A percentile compares a stretch with the other conserved stretches of the same genome.
Evolutionary conservation across 2,113 vertebrate species (phyloP).

Genomic region (Helogale parvula): DNA sequence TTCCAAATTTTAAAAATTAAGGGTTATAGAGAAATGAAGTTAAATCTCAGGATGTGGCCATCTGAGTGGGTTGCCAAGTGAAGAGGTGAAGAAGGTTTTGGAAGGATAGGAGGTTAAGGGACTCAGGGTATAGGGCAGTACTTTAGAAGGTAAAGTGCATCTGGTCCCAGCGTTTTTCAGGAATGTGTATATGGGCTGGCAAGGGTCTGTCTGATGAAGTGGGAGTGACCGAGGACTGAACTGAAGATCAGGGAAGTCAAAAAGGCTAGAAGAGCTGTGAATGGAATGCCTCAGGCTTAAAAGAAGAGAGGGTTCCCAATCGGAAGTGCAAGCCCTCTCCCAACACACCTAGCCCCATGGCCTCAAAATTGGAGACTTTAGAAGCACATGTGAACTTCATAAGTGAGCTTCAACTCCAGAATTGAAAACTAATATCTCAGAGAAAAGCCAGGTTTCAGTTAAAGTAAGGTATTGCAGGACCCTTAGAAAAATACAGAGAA

Average conservation of each 20-base stretch:
- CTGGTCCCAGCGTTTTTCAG: not conserved
- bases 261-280: not conserved
- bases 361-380: not conserved
- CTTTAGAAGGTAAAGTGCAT: not conserved
- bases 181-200: not conserved
- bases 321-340: not conserved
- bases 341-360: not conserved
- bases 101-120: not conserved
- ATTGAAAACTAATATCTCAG: not conserved
- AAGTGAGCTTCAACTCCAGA: not conserved
- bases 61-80: not conserved
- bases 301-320: not conserved
- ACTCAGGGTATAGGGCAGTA: not conserved
- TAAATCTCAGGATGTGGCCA: not conserved
- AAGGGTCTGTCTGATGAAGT: not conserved
- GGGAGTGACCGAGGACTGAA: not conserved
- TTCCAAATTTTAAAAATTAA: not conserved
- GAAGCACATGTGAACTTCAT: not conserved
- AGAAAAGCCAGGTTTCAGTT: not conserved
- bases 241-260: not conserved
- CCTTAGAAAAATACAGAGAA: not conserved
- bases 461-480: not conserved
- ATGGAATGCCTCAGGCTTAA: not conserved
- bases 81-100: not conserved
- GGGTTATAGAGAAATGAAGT: not conserved